These are phyloP conservation scores for Ostrea edulis DNA, from an alignment of 1,140 invertebrate species.

Conservation along the genomic window DNA sequence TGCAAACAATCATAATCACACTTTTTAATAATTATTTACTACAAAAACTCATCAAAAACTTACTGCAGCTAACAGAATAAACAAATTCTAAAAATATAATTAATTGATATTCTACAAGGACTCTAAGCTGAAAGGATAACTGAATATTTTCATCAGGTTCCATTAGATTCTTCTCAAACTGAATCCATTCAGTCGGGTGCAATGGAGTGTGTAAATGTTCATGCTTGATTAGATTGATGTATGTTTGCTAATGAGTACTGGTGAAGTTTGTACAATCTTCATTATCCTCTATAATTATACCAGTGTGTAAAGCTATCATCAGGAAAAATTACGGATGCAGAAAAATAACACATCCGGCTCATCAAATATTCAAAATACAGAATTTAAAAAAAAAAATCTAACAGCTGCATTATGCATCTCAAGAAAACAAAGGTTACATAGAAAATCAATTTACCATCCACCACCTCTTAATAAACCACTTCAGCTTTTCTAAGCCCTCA, in stretches of 20 bases:
- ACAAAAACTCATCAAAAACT: too few species aligned
- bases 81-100: neutral
- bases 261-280: conserved; percentile 6
- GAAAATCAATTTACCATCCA: conserved; percentile 24
- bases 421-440: conserved; percentile 26
- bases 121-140: neutral
- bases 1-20: neutral
- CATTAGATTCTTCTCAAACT: neutral
- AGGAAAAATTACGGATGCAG: neutral
- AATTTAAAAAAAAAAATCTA: conserved; percentile 8
- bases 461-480: conserved; percentile 16
- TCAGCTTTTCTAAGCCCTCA: neutral
- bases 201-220: conserved; percentile 11
- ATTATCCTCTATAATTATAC: neutral
- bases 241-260: conserved; percentile 6
- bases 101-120: neutral
- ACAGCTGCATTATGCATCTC: conserved; percentile 36
- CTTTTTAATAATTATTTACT: neutral
- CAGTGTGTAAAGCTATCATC: neutral
- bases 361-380: conserved; percentile 30
- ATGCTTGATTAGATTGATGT: conserved; percentile 18
- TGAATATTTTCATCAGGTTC: neutral
- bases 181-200: neutral
- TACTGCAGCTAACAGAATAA: neutral
- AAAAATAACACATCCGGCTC: neutral